These are phyloP conservation scores for Brachyistius frenatus DNA, from an alignment of 2,113 vertebrate genomes.

Conservation along the genomic window DNA sequence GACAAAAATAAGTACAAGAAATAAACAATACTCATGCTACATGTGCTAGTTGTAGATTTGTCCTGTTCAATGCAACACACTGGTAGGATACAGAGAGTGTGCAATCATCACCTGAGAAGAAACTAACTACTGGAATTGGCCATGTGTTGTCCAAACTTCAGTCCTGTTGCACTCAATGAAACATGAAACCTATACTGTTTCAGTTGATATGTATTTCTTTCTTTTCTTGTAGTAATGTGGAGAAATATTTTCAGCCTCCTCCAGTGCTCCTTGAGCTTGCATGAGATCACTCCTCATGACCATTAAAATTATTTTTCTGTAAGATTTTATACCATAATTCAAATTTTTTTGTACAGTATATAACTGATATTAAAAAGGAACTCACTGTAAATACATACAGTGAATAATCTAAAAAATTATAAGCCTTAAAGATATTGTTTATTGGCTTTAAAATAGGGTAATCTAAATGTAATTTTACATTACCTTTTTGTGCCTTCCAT, in stretches of 20 bases:
- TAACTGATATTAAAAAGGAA: not conserved
- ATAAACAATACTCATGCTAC: not conserved
- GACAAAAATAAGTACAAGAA: not conserved
- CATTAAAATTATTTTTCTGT: no score
- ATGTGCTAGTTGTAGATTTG: not conserved
- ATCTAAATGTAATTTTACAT: no score
- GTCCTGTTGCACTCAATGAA: not conserved
- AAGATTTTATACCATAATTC: no score
- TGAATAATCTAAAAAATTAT: no score
- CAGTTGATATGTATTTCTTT: not conserved
- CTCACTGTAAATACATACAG: no score
- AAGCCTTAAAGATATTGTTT: no score
- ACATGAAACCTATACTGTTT: not conserved
- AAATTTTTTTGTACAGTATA: no score
- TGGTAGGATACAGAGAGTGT: not conserved
- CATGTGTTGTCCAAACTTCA: not conserved
- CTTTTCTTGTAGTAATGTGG: not conserved
- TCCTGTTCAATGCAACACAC: not conserved
- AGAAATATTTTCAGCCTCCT: slow-evolving; percentile 5
- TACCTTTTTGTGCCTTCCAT: no score
- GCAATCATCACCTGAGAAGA: not conserved
- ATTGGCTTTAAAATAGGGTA: no score
- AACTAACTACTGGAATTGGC: not conserved
- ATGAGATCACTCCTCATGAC: not conserved
- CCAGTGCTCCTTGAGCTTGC: not conserved